Evolutionary conservation across 2,797 vertebrate genomes (phyloP), one percentile per base, ranked within the genome.

Genomic region (Acipenser ruthenus): DNA sequence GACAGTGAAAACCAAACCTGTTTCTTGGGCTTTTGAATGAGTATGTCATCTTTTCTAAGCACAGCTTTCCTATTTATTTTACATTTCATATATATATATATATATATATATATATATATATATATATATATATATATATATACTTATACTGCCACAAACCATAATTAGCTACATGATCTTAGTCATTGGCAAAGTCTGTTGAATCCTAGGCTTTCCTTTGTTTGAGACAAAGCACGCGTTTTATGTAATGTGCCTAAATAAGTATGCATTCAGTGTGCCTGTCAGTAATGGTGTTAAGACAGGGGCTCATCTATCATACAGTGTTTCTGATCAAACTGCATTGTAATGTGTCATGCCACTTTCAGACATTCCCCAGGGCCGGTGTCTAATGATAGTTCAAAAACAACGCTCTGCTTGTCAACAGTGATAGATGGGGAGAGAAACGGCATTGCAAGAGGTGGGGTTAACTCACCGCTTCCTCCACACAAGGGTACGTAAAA

Each of bases 401-500:
- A 72, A 66, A 69, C 65, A 69, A 72, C 67, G 49, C 56, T 70
- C 75, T 7, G 55, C 12, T 58, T 78, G 76, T 82, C 83, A 83
- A 12, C 73, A 59, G 70, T 78, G 78, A 86, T 80, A 83, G 83
- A 88, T 86, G 82, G 73, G 78, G 68, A 65, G 67, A 69, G 67
- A 53, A 75, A 70, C 70, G 64, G 62, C 11, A 69, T 72, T 49
- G 69, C 74, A 68, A 67, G 10, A 53, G 50, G 62, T 73, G 73
- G 67, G 10, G 58, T 52, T 58, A 73, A 56, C 67, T 61, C 74
- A 62, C 59, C 69, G 18, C 61, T 49, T 59, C 51, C 7, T 53
- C 8, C 62, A 56, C 55, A 73, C 70, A 69, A 55, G 66, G 11
- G 59, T 10, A 49, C 11, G 50, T 67, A 50, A 64, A 69, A 37